phyloP scores from a whole-genome alignment of 2,797 vertebrate genomes.

The Betta splendens region DNA sequence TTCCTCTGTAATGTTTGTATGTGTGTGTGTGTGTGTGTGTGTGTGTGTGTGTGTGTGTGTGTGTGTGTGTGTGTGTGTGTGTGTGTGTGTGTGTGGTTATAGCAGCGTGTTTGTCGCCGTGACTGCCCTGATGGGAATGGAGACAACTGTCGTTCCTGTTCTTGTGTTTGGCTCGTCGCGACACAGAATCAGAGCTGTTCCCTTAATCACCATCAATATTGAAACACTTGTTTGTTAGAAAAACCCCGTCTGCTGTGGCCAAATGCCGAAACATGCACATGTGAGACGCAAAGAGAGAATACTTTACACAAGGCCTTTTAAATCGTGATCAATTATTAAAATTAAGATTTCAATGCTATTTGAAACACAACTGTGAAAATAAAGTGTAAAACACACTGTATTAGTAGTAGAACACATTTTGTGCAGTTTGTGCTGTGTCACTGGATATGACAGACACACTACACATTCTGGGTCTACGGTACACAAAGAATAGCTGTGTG shows the following conservation, averaged over 20 bases:
- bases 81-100: too few relatives aligned
- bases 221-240: constrained; percentile 60
- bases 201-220: constrained; percentile 70
- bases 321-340: constrained; percentile 32
- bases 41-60: too few relatives aligned
- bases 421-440: too few relatives aligned
- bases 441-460: too few relatives aligned
- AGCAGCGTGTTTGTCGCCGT: too few relatives aligned
- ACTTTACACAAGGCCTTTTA: constrained; percentile 38
- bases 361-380: not conserved
- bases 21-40: too few relatives aligned
- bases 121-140: constrained; percentile 29
- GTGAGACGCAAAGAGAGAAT: constrained; percentile 1
- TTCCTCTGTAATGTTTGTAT: not conserved
- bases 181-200: constrained; percentile 49
- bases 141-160: constrained; percentile 37
- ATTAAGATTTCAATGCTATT: constrained; percentile 2
- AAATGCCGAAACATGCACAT: not conserved
- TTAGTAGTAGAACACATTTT: too few relatives aligned
- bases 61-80: too few relatives aligned
- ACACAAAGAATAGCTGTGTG: not conserved
- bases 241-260: constrained; percentile 28
- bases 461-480: too few relatives aligned
- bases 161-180: constrained; percentile 49
- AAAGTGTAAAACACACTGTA: too few relatives aligned